A percentile compares a stretch with the other conserved stretches of the same genome.
Conservation (phyloP, 2,797 vertebrate species). For the Podarcis siculus region DNA sequence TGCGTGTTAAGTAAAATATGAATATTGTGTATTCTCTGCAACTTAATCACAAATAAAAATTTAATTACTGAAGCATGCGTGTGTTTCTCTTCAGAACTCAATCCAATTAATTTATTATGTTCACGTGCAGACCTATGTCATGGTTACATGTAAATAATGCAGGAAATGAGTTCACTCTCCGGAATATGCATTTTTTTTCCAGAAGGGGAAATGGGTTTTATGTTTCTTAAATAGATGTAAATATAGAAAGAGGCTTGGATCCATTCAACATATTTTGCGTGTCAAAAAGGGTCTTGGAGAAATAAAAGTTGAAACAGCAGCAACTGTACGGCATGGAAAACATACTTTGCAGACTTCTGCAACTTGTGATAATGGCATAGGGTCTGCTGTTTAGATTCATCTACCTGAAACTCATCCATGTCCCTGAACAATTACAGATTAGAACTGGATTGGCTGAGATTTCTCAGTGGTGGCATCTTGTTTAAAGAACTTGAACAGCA, state of each 20-base stretch:
- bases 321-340: neutral
- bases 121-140: neutral
- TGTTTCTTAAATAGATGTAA: neutral
- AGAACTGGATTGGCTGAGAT: neutral
- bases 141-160: neutral
- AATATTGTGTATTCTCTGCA: slow-evolving; percentile 31
- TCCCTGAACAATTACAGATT: neutral
- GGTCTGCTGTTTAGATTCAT: neutral
- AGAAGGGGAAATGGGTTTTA: neutral
- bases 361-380: neutral
- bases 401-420: neutral
- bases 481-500: neutral
- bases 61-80: slow-evolving; percentile 32
- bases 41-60: slow-evolving; percentile 64
- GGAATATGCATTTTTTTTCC: neutral
- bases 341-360: neutral
- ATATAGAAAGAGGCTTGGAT: neutral
- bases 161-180: neutral
- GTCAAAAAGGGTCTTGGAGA: too few relatives aligned
- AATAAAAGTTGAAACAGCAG: neutral
- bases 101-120: slow-evolving; percentile 12
- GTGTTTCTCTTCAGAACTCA: slow-evolving; percentile 29
- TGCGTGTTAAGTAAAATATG: slow-evolving; percentile 6
- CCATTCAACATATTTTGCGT: neutral
- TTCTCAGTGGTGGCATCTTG: neutral